These are phyloP conservation scores for Pachliopta kotzebuea DNA, from an alignment of 2,888 invertebrate genomes.

Conservation along the genomic window DNA sequence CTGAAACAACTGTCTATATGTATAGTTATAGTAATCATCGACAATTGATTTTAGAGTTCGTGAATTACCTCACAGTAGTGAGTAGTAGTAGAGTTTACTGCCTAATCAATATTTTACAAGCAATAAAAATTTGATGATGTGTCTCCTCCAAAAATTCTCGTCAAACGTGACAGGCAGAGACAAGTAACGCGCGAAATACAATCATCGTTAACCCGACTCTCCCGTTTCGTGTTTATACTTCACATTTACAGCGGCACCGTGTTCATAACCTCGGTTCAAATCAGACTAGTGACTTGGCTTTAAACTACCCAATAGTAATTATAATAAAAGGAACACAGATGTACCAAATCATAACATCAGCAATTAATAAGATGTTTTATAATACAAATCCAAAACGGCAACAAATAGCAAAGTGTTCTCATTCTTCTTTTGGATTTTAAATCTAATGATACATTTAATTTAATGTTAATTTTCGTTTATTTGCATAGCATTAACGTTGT, in stretches of 20 bases:
- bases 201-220: slow-evolving; percentile 59
- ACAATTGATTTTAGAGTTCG: background rate
- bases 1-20: background rate
- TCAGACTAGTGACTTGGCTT: background rate
- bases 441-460: background rate
- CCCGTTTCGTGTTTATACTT: slow-evolving; percentile 39
- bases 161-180: slow-evolving; percentile 15
- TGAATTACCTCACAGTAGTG: background rate
- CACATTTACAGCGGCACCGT: slow-evolving; percentile 31
- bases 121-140: slow-evolving; percentile 50
- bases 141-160: slow-evolving; percentile 39
- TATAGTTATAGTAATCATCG: background rate
- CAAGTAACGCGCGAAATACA: slow-evolving; percentile 38
- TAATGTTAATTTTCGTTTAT: too few relatives aligned
- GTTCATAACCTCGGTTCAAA: slow-evolving; percentile 6
- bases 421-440: too few relatives aligned
- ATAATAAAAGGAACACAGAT: too few relatives aligned
- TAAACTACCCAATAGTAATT: too few relatives aligned
- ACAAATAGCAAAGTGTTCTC: too few relatives aligned
- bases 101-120: slow-evolving; percentile 50
- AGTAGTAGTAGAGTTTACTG: slow-evolving; percentile 14
- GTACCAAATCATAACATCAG: too few relatives aligned
- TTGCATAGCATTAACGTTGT: too few relatives aligned
- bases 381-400: too few relatives aligned
- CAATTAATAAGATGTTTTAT: too few relatives aligned